Conservation (phyloP, 2,113 vertebrate genomes). For the Theristicus caerulescens region DNA sequence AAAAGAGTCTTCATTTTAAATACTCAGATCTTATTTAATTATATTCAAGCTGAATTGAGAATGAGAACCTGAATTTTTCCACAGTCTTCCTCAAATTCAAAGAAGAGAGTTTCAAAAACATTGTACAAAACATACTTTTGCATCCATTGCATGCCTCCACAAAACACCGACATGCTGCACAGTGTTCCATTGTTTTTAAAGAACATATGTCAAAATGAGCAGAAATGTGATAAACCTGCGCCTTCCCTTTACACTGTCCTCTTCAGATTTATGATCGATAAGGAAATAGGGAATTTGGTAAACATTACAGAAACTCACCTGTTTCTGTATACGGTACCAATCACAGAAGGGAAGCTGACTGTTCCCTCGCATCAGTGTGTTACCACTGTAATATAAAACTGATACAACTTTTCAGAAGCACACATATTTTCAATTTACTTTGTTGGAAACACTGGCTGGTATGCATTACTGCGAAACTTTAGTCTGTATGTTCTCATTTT, state of each 20-base stretch:
- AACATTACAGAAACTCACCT: background rate
- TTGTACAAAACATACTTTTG: background rate
- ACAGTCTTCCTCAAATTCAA: background rate
- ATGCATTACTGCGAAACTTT: background rate
- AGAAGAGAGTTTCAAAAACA: background rate
- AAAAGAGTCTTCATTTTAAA: background rate
- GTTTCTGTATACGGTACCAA: background rate
- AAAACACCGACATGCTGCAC: background rate
- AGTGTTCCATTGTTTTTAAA: background rate
- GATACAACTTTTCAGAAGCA: background rate
- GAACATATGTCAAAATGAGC: background rate
- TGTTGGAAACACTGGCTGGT: background rate
- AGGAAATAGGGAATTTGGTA: background rate
- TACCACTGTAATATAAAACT: background rate
- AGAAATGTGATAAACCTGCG: background rate
- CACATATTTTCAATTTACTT: background rate
- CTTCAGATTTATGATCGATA: background rate
- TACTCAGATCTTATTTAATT: background rate
- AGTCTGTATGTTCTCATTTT: background rate
- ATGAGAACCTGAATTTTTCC: background rate
- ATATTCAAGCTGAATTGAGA: background rate
- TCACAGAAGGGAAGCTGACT: background rate
- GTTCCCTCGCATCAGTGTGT: background rate
- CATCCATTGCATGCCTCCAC: background rate
- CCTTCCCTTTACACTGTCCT: background rate